Evolutionary conservation across 2,797 vertebrate species (phyloP).

Genomic region (Poecilia velifera): DNA sequence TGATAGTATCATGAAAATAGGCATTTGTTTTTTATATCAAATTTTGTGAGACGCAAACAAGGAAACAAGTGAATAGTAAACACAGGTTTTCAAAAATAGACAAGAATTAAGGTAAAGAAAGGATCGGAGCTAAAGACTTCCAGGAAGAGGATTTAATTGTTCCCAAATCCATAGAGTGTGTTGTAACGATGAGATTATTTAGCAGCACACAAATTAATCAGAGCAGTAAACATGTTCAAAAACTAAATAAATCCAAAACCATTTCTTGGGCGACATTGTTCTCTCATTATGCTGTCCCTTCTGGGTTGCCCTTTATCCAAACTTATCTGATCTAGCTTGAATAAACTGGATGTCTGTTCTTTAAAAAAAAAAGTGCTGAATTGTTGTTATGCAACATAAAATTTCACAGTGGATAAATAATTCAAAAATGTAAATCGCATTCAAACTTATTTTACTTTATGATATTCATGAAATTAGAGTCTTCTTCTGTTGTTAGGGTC

Average conservation of each 20-base stretch:
- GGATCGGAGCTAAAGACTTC: neutral
- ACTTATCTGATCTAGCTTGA: neutral
- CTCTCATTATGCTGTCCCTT: neutral
- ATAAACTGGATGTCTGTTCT: neutral
- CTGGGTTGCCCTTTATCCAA: neutral
- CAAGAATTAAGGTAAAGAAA: neutral
- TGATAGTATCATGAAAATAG: neutral
- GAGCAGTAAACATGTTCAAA: neutral
- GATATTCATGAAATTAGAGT: neutral
- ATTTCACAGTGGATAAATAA: neutral
- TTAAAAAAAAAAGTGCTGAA: neutral
- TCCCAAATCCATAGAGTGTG: neutral
- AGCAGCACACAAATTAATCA: neutral
- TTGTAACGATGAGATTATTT: neutral
- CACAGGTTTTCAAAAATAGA: neutral
- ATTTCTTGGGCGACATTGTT: neutral
- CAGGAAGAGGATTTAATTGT: neutral
- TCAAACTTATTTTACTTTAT: neutral
- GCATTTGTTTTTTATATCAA: neutral
- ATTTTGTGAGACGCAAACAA: neutral
- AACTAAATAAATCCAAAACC: neutral
- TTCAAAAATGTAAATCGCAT: neutral
- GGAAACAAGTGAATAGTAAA: neutral
- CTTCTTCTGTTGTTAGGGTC: neutral
- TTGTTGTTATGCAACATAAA: neutral